Percentiles rank a stretch among this genome's conserved stretches.
These are phyloP conservation scores for Neodiprion lecontei DNA, from an alignment of 1,140 invertebrate genomes.

Conservation along the genomic window DNA sequence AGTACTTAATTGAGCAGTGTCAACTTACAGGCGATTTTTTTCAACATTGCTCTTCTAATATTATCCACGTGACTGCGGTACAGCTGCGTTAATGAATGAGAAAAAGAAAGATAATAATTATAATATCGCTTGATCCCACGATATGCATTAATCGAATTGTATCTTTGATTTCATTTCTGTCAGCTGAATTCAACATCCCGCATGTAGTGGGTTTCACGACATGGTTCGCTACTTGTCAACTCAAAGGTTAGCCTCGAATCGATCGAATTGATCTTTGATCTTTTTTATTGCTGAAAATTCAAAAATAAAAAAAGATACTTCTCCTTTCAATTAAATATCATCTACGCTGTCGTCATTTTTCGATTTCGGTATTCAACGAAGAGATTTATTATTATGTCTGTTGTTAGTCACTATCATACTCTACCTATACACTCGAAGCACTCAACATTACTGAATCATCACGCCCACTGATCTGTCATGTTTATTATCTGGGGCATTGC, in stretches of 20 bases:
- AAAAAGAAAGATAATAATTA: too few species aligned
- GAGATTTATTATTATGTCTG: too few species aligned
- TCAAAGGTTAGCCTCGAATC: conserved; percentile 61
- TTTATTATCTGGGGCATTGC: too few species aligned
- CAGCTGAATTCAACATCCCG: conserved; percentile 52
- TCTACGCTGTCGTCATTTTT: not conserved
- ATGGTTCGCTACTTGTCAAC: conserved; percentile 65
- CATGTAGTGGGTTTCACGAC: conserved; percentile 66
- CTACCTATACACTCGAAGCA: too few species aligned
- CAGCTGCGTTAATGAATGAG: too few species aligned
- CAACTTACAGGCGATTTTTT: too few species aligned
- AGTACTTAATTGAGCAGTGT: too few species aligned
- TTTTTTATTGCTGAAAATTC: not conserved
- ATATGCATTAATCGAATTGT: conserved; percentile 12
- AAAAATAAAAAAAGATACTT: not conserved
- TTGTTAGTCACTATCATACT: too few species aligned
- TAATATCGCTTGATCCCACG: not conserved
- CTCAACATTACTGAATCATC: not conserved
- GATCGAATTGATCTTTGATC: not conserved
- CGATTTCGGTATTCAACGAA: too few species aligned
- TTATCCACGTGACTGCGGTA: too few species aligned
- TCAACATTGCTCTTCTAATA: too few species aligned
- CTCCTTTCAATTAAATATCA: not conserved
- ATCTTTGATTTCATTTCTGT: conserved; percentile 38
- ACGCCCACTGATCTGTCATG: too few species aligned